These are phyloP conservation scores for Dorcus parallelipipedus DNA, from an alignment of 2,888 invertebrate genomes.

Conservation along the genomic window DNA sequence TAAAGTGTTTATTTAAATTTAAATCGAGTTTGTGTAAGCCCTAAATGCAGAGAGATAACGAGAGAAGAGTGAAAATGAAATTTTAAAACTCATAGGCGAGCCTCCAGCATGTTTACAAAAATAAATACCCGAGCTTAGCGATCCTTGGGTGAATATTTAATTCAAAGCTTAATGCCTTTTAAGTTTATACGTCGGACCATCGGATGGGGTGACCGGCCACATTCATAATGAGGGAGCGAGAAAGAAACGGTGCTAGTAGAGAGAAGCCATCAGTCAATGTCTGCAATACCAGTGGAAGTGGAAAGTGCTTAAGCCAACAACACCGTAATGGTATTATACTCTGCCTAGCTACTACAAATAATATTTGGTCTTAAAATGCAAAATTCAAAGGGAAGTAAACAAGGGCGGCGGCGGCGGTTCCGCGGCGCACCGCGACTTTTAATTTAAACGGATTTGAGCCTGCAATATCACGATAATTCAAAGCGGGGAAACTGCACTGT, in stretches of 20 bases:
- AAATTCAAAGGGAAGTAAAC: constrained; percentile 19
- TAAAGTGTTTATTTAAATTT: no score
- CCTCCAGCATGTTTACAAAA: background rate
- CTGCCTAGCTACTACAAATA: background rate
- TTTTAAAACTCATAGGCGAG: no score
- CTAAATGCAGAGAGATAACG: background rate
- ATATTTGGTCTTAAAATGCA: constrained; percentile 10
- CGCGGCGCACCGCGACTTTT: constrained; percentile 15
- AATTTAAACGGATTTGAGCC: constrained; percentile 14
- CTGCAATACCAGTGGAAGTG: background rate
- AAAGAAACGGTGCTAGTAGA: background rate
- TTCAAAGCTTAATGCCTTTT: background rate
- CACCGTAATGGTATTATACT: background rate
- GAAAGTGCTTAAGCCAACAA: background rate
- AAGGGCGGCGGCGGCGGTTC: background rate
- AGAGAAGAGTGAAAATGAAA: background rate
- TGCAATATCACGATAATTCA: constrained; percentile 16
- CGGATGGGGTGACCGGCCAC: constrained; percentile 3
- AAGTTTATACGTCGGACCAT: background rate
- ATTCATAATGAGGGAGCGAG: background rate
- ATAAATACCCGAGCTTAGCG: background rate
- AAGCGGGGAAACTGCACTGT: constrained; percentile 18
- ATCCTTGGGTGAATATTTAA: constrained; percentile 1
- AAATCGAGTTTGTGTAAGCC: no score
- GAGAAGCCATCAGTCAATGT: constrained; percentile 3